Evolutionary conservation across 2,888 invertebrate species (phyloP).

Genomic region (Altica lythri): DNA sequence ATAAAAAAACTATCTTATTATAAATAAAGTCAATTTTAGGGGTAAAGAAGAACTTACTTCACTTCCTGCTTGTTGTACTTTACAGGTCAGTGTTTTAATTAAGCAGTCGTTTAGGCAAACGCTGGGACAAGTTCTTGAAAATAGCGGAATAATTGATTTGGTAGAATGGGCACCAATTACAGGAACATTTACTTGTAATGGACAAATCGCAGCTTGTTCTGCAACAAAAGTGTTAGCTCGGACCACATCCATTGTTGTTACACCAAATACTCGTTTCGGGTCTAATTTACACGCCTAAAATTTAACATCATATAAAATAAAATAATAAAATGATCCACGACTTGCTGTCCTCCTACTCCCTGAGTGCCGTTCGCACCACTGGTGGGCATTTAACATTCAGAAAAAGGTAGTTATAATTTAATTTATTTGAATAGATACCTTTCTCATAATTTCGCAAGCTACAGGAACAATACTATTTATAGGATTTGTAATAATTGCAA

Average conservation of each 20-base stretch:
- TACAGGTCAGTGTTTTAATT: conserved; percentile 82
- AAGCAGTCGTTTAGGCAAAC: conserved; percentile 79
- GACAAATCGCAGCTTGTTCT: conserved; percentile 86
- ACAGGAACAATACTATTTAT: conserved; percentile 99
- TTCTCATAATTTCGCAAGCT: conserved; percentile 91
- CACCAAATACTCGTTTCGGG: conserved; percentile 92
- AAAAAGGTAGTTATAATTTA: no score
- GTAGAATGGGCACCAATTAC: conserved; percentile 99
- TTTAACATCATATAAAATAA: conserved; percentile 7
- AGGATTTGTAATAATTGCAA: conserved; percentile 97
- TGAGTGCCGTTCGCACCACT: no score
- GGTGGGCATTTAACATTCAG: no score
- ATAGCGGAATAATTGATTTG: conserved; percentile 94
- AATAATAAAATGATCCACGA: conserved; percentile 1
- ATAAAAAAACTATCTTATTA: no score
- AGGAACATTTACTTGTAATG: conserved; percentile 81
- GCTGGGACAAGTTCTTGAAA: conserved; percentile 87
- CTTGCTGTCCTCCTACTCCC: no score
- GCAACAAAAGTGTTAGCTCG: conserved; percentile 94
- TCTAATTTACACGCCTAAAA: conserved; percentile 80
- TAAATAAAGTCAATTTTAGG: no score
- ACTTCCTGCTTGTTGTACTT: conserved; percentile 99
- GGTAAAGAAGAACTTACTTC: conserved; percentile 74
- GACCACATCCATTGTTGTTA: conserved; percentile 95
- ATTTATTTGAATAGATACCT: conserved; percentile 59